Conservation (phyloP, 1,140 invertebrate species). For the Cotesia vestalis region DNA sequence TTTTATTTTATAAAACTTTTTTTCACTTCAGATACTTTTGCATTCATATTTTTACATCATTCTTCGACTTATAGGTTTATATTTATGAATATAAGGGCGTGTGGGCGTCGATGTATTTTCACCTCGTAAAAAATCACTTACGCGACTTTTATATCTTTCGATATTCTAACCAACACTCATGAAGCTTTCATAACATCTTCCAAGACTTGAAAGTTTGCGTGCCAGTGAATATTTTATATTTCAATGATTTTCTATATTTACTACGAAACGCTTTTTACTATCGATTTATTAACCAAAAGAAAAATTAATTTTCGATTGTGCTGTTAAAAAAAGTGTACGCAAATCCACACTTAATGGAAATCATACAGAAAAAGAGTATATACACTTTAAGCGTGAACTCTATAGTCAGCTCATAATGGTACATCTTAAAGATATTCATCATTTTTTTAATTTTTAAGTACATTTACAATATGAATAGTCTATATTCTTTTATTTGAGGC, state of each 20-base stretch:
- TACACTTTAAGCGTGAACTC: too few relatives aligned
- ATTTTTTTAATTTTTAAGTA: too few relatives aligned
- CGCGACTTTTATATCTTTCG: conserved; percentile 17
- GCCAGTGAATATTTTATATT: conserved; percentile 19
- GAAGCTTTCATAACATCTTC: conserved; percentile 12
- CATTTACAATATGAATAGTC: too few relatives aligned
- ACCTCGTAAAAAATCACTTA: conserved; percentile 33
- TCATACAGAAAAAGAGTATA: too few relatives aligned
- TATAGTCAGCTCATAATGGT: too few relatives aligned
- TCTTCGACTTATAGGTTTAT: conserved; percentile 2
- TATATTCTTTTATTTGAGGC: too few relatives aligned
- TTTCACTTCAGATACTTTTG: conserved; percentile 9
- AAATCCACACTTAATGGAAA: too few relatives aligned
- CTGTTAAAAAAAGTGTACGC: background rate
- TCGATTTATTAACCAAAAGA: background rate
- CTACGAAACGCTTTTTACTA: background rate
- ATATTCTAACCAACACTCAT: conserved; percentile 4
- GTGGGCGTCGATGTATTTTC: background rate
- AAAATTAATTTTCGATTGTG: background rate
- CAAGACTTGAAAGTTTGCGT: background rate
- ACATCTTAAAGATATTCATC: too few relatives aligned
- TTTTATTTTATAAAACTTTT: conserved; percentile 3
- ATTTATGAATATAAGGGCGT: background rate
- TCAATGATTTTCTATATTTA: background rate
- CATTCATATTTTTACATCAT: conserved; percentile 19